phyloP scores from a whole-genome alignment of 2,888 invertebrate genomes.

The Eumacrocentrus americanus region DNA sequence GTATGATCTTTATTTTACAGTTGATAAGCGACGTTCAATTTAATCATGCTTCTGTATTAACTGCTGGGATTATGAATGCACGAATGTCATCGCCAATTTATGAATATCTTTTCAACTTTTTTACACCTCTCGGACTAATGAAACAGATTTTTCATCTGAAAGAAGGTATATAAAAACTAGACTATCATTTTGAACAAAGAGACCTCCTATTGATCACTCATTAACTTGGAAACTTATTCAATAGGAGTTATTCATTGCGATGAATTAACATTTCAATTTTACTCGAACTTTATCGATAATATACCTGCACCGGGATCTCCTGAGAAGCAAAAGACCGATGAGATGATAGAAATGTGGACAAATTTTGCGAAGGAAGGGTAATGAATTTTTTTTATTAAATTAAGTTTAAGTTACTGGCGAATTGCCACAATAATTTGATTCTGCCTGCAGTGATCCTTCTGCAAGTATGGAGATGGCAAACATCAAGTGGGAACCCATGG shows the following conservation, averaged over 20 bases:
- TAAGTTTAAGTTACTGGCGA: too few species aligned
- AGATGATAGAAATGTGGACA: conserved; percentile 62
- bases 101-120: conserved; percentile 48
- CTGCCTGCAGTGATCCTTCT: conserved; percentile 57
- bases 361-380: conserved; percentile 63
- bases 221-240: background rate
- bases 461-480: conserved; percentile 51
- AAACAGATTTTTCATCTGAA: conserved; percentile 42
- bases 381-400: too few species aligned
- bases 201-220: background rate
- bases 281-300: conserved; percentile 55
- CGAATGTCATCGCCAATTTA: conserved; percentile 47
- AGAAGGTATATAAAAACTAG: conserved; percentile 40
- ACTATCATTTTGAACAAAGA: background rate
- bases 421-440: conserved; percentile 3
- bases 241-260: conserved; percentile 63
- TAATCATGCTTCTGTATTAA: conserved; percentile 38
- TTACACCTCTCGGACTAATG: conserved; percentile 45
- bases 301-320: conserved; percentile 51
- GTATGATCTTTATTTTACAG: background rate
- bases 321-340: conserved; percentile 53
- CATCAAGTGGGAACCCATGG: conserved; percentile 59
- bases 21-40: conserved; percentile 39
- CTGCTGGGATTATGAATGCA: conserved; percentile 44
- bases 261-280: conserved; percentile 63